phyloP scores from a whole-genome alignment of 1,140 invertebrate genomes.

The Tenebrio molitor region DNA sequence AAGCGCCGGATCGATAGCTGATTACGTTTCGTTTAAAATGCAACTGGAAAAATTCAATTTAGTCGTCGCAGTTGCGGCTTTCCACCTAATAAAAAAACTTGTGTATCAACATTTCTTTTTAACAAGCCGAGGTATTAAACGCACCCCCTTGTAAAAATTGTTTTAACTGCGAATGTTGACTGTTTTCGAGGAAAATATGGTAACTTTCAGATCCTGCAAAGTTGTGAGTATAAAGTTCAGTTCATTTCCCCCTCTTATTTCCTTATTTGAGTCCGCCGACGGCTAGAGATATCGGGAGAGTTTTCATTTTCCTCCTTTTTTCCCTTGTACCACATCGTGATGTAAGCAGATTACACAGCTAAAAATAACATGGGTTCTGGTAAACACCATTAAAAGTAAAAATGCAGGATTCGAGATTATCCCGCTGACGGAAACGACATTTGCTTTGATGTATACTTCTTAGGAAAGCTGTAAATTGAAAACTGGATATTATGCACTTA shows the following conservation, averaged over 20 bases:
- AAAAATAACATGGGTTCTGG: slow-evolving; percentile 49
- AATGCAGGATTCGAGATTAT: slow-evolving; percentile 44
- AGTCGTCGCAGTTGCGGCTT: not conserved
- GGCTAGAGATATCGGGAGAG: slow-evolving; percentile 44
- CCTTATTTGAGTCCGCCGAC: slow-evolving; percentile 39
- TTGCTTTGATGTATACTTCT: slow-evolving; percentile 37
- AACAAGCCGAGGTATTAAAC: slow-evolving; percentile 6
- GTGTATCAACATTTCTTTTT: not conserved
- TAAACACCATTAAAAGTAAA: slow-evolving; percentile 51
- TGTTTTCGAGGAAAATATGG: slow-evolving; percentile 33
- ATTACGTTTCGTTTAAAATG: not conserved
- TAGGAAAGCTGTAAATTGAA: slow-evolving; percentile 14
- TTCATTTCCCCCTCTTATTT: slow-evolving; percentile 45
- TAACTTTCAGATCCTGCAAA: slow-evolving; percentile 30
- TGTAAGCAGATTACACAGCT: slow-evolving; percentile 49
- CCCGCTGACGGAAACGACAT: slow-evolving; percentile 13
- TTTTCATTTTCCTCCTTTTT: slow-evolving; percentile 45
- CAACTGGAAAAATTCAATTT: slow-evolving; percentile 21
- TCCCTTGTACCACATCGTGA: slow-evolving; percentile 36
- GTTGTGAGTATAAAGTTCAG: slow-evolving; percentile 41
- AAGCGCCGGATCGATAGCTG: no score
- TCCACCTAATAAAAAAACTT: slow-evolving; percentile 8
- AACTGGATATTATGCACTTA: slow-evolving; percentile 4
- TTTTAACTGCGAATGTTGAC: slow-evolving; percentile 37
- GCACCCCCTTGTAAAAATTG: slow-evolving; percentile 32